A percentile compares a stretch with the other conserved stretches of the same genome.
Evolutionary conservation across 1,140 invertebrate genomes (phyloP).

Genomic region (Melipona quadrifasciata): DNA sequence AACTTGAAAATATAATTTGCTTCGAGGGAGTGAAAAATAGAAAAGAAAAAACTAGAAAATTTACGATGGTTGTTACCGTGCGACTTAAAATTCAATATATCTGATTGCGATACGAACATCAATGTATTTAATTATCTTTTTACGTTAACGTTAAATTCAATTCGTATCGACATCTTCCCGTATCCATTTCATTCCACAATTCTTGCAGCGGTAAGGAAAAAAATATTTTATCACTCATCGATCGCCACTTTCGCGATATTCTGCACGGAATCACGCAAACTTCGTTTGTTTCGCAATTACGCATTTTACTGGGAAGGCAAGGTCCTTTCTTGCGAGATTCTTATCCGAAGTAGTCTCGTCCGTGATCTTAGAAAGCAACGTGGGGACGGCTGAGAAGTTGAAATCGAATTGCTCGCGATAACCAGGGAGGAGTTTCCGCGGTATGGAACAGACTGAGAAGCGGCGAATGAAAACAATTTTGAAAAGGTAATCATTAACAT

Average conservation of each 20-base stretch:
- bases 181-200: background rate
- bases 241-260: background rate
- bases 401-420: conserved; percentile 5
- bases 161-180: no score
- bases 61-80: background rate
- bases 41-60: background rate
- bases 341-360: background rate
- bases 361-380: background rate
- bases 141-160: background rate
- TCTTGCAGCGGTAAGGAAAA: background rate
- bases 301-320: background rate
- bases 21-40: background rate
- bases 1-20: no score
- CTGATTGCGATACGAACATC: background rate
- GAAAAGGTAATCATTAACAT: background rate
- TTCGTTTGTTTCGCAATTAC: conserved; percentile 17
- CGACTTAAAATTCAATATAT: background rate
- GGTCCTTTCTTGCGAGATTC: background rate
- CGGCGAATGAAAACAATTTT: background rate
- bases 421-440: background rate
- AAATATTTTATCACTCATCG: background rate
- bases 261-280: background rate
- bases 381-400: background rate
- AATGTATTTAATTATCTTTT: background rate
- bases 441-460: background rate